Evolutionary conservation across 2,797 vertebrate species (phyloP).

Genomic region (Micropoecilia bifurca): DNA sequence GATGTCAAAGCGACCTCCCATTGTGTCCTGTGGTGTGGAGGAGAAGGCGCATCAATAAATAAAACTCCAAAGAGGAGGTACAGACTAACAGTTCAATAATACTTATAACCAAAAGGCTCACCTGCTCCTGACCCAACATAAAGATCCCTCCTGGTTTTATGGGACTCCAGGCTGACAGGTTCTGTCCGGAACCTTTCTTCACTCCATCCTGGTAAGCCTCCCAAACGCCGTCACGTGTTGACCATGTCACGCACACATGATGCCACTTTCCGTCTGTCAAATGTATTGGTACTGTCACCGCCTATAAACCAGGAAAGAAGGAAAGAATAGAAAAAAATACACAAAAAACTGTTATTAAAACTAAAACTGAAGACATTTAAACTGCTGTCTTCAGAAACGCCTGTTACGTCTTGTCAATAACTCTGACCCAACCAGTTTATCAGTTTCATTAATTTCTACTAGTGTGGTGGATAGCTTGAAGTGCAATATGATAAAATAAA

Average conservation of each 20-base stretch:
- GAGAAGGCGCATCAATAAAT: background rate
- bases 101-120: conserved; percentile 24
- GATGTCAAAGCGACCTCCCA: conserved; percentile 87
- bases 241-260: conserved; percentile 88
- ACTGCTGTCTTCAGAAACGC: background rate
- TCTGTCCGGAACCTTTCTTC: conserved; percentile 79
- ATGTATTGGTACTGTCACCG: conserved; percentile 79
- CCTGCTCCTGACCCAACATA: conserved; percentile 89
- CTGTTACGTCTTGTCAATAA: background rate
- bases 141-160: conserved; percentile 86
- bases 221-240: conserved; percentile 85
- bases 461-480: background rate
- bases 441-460: background rate
- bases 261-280: conserved; percentile 87
- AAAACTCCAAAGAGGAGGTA: background rate
- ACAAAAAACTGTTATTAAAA: background rate
- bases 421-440: background rate
- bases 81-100: background rate
- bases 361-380: background rate
- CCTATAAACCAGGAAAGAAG: conserved; percentile 62
- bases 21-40: conserved; percentile 75
- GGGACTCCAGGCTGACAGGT: conserved; percentile 82
- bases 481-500: background rate
- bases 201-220: conserved; percentile 83
- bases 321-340: background rate